Evolutionary conservation across 2,113 vertebrate genomes (phyloP), one percentile per base, ranked within the genome.

Genomic region (Gymnarchus niloticus): DNA sequence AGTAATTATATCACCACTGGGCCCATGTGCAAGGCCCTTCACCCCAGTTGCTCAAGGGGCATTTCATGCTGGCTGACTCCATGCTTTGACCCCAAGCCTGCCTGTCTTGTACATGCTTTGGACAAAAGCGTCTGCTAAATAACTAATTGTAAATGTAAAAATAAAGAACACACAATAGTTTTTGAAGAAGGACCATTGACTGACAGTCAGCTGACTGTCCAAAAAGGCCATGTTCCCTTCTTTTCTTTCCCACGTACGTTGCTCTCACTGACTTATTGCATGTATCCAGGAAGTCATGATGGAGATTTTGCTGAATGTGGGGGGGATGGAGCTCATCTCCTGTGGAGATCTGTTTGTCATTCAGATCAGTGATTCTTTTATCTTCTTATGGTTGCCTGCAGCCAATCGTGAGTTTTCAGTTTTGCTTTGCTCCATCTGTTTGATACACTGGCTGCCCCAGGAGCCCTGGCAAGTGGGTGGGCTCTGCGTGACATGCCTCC

Each of bases 321-420:
- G 23, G n/a, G 14, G 17, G 17, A 54, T n/a, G 3, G 48, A 3
- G 28, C 49, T 14, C 14, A 5, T 51, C 49, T 23, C 21, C 85
- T n/a, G 19, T n/a, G 4, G 21, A 77, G 33, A 77, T 17, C 7
- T 77, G 28, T 25, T 85, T 56, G 56, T 85, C 48, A 85, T 73
- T 54, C 51, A n/a, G 56, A 54, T 76, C 6, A 25, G 48, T 33
- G 28, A 19, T 73, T n/a, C 80, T 46, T 85, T 82, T 17, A 73
- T 84, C 7, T 6, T 28, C n/a, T 33, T 77, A 52, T 17, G 41
- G 61, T 51, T 6, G 84, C 84, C 84, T 44, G 84, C n/a, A 51
- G 65, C 14, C 33, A 81, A 81, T 61, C 61, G 52, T 81, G 80
- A 14, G 56, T 49, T 65, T 84, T 65, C 83, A 28, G 48, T 57